Evolutionary conservation across 2,797 vertebrate species (phyloP).

Genomic region (Pempheris klunzingeri): DNA sequence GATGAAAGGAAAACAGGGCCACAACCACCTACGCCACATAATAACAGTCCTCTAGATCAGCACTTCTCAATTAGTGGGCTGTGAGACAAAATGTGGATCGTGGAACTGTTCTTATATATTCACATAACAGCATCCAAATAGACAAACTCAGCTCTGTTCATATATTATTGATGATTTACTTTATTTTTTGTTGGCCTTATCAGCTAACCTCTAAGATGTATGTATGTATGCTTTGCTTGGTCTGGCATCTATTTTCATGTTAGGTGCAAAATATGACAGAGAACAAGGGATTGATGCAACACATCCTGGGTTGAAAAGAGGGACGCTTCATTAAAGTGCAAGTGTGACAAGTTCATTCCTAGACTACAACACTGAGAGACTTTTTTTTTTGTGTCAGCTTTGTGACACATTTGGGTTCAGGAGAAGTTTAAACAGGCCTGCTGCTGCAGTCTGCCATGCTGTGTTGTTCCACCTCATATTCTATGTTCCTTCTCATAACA

Average conservation of each 20-base stretch:
- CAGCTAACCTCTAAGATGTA: not conserved
- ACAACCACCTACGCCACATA: not conserved
- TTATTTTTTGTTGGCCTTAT: not conserved
- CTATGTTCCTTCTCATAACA: constrained; percentile 17
- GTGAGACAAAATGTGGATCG: constrained; percentile 37
- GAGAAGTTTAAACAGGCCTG: constrained; percentile 42
- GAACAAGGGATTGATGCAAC: not conserved
- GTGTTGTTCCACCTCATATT: constrained; percentile 44
- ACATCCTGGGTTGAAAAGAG: constrained; percentile 6
- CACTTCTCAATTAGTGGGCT: constrained; percentile 6
- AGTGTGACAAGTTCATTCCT: constrained; percentile 17
- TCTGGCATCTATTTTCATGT: not conserved
- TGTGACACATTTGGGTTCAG: constrained; percentile 39
- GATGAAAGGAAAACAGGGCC: constrained; percentile 48
- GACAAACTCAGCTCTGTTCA: constrained; percentile 1
- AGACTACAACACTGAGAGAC: not conserved
- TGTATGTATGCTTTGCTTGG: not conserved
- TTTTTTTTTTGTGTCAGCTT: not conserved
- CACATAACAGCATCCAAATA: not conserved
- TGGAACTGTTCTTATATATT: not conserved
- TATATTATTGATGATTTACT: constrained; percentile 12
- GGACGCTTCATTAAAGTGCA: constrained; percentile 12
- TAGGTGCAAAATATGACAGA: not conserved
- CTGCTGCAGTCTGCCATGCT: constrained; percentile 9
- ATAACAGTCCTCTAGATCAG: constrained; percentile 24